These are phyloP conservation scores for Strigamia crassipes DNA, from an alignment of 2,888 invertebrate species.

Conservation along the genomic window DNA sequence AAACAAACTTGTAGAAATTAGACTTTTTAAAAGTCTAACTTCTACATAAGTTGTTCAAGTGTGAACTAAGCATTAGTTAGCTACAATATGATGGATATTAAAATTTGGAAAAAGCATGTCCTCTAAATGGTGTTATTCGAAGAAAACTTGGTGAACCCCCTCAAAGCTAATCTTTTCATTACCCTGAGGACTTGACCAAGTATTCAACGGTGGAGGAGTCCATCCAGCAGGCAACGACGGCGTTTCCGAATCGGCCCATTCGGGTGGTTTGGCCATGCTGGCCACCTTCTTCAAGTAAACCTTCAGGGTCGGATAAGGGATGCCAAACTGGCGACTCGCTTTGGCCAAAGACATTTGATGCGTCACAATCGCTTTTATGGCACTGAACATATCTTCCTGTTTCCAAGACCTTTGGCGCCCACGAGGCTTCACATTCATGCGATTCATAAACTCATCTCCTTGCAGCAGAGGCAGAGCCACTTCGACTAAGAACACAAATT, in stretches of 20 bases:
- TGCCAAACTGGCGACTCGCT: conserved; percentile 49
- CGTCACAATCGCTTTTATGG: conserved; percentile 50
- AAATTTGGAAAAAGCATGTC: not conserved
- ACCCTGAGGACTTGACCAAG: conserved; percentile 42
- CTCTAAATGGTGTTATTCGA: not conserved
- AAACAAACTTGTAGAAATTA: too few relatives aligned
- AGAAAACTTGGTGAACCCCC: not conserved
- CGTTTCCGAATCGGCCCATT: conserved; percentile 37
- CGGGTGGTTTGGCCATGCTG: conserved; percentile 48
- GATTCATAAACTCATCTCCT: conserved; percentile 44
- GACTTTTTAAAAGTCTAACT: too few relatives aligned
- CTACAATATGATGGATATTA: too few relatives aligned
- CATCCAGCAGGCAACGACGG: conserved; percentile 43
- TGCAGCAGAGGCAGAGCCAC: conserved; percentile 8
- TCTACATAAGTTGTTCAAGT: too few relatives aligned
- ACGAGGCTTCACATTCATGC: conserved; percentile 47
- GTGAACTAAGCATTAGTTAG: too few relatives aligned
- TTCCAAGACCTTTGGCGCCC: conserved; percentile 48
- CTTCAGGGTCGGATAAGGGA: conserved; percentile 50
- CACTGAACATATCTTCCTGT: conserved; percentile 50
- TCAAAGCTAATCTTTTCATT: not conserved
- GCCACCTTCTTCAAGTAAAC: conserved; percentile 49
- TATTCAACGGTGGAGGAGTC: conserved; percentile 41
- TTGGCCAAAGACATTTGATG: conserved; percentile 50
- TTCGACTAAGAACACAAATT: not conserved